phyloP scores from a whole-genome alignment of 2,888 invertebrate genomes.

The Crossocerus cetratus region DNA sequence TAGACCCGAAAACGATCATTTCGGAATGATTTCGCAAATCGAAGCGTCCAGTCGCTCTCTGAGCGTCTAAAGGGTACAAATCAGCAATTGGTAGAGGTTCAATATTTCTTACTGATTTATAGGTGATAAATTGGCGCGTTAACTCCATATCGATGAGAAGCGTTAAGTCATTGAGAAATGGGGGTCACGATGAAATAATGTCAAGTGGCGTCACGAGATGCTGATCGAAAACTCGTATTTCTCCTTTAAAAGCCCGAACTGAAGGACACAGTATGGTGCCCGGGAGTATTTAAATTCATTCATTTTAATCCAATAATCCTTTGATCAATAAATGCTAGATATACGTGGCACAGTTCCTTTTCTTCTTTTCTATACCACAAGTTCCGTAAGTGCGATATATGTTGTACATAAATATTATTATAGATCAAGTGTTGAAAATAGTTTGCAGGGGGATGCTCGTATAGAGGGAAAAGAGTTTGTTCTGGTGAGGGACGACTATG shows the following conservation, averaged over 20 bases:
- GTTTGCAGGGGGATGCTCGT: too few relatives aligned
- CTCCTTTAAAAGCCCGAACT: conserved; percentile 1
- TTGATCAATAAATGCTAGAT: background rate
- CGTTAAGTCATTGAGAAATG: conserved; percentile 32
- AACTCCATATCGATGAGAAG: conserved; percentile 8
- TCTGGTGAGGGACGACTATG: background rate
- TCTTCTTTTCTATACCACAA: too few relatives aligned
- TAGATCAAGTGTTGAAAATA: too few relatives aligned
- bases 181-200: conserved; percentile 41
- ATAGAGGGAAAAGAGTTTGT: background rate
- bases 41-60: too few relatives aligned
- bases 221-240: conserved; percentile 42
- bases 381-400: too few relatives aligned
- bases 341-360: background rate
- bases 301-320: background rate
- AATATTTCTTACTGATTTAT: too few relatives aligned
- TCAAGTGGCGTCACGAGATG: conserved; percentile 49
- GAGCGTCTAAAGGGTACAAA: too few relatives aligned
- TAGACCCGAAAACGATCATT: too few relatives aligned
- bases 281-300: background rate
- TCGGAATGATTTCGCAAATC: too few relatives aligned
- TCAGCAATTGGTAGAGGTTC: background rate
- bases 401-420: too few relatives aligned
- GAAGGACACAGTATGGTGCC: background rate
- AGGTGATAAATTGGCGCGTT: conserved; percentile 1